Evolutionary conservation across 2,797 vertebrate species (phyloP), one percentile per base, ranked within the genome.

Genomic region (Labeo calbasu): DNA sequence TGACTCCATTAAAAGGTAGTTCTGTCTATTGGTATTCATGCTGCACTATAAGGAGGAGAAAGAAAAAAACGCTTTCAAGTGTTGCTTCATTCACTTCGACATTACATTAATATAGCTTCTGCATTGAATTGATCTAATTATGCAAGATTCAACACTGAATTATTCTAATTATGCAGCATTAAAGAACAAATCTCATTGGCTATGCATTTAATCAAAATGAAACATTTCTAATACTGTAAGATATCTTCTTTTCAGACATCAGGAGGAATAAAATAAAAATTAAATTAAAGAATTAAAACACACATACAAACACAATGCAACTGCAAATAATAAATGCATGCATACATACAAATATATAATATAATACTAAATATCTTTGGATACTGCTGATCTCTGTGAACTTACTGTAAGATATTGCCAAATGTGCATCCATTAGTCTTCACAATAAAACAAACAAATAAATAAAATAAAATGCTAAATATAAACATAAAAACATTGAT

Each of bases 1-100:
- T 11, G 10, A 13, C 65, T 77, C 5, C 23, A 77, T 43, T 77
- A 65, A 86, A 82, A 65, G 19, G 17, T 23, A 78, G 3, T 63
- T 50, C 28, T 46, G 10, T 25, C 14, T 73, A 63, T 73, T 63
- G 51, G 2, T 32, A 57, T 65, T 23, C 46, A 75, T 23, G 9
- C 11, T 73, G 69, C 28, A 50, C 36, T 73, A 75, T 63, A 14
- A 76, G 7, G 36, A 40, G 15, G 9, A 36, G 15, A 19, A 48
- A 3, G 25, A 5, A 46, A 32, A 36, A 63, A 17, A 28, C 5
- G 6, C 1, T 3, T 48, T 19, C 17, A 23, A 32, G 14, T 25
- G 13, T 65, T 50, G 17, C 59, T 65, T 78, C 23, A 69, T 69
- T 69, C 21, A 51, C 8, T 53, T 79, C 25, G 12, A 17, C 28